Conservation (phyloP, 1,140 invertebrate genomes). For the Xylocopa sonorina region DNA sequence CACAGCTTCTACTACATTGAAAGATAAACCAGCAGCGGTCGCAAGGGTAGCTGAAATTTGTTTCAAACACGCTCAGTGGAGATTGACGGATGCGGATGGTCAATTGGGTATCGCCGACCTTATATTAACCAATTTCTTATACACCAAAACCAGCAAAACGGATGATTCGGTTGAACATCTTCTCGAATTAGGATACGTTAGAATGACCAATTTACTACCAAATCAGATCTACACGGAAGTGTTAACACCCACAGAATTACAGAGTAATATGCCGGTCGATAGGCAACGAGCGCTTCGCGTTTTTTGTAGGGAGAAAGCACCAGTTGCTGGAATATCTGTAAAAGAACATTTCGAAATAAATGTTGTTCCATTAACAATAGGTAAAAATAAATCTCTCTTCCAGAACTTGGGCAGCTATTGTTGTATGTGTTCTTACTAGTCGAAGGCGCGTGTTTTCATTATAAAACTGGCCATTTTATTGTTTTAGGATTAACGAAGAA, state of each 20-base stretch:
- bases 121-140: slow-evolving; percentile 97
- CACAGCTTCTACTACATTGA: slow-evolving; percentile 76
- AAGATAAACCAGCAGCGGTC: slow-evolving; percentile 88
- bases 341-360: slow-evolving; percentile 99
- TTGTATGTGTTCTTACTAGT: no score
- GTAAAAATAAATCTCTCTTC: slow-evolving; percentile 77
- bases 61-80: slow-evolving; percentile 99
- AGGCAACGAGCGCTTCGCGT: slow-evolving; percentile 90
- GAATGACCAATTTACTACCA: slow-evolving; percentile 96
- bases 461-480: slow-evolving; percentile 56
- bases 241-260: slow-evolving; percentile 92
- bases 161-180: slow-evolving; percentile 99
- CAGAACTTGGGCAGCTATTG: no score
- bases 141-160: slow-evolving; percentile 97
- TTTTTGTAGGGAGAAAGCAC: slow-evolving; percentile 94
- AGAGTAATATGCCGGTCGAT: slow-evolving; percentile 94
- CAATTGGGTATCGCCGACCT: slow-evolving; percentile 98
- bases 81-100: slow-evolving; percentile 98
- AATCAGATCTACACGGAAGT: slow-evolving; percentile 98
- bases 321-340: slow-evolving; percentile 98
- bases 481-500: slow-evolving; percentile 95
- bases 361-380: slow-evolving; percentile 95
- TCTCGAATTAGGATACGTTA: slow-evolving; percentile 97
- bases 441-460: no score
- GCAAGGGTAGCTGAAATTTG: slow-evolving; percentile 97